Evolutionary conservation across 2,113 vertebrate genomes (phyloP).

Genomic region (Ctenodactylus gundi): DNA sequence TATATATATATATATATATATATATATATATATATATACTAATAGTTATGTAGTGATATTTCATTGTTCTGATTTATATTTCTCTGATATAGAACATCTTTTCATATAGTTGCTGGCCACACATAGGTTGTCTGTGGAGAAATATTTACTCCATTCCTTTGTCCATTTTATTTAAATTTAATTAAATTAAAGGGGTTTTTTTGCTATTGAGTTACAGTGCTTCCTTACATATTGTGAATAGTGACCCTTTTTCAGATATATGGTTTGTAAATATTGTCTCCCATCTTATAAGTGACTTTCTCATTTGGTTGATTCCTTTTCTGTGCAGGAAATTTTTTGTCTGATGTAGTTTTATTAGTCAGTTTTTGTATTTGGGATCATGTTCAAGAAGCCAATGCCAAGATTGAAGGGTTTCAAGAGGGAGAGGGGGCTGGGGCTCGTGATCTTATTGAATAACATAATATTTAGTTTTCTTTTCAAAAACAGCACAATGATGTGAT

Average conservation of each 20-base stretch:
- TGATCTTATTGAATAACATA: neutral
- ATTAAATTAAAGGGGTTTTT: neutral
- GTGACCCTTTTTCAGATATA: too few relatives aligned
- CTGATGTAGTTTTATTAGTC: neutral
- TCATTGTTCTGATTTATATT: neutral
- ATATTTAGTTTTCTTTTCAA: neutral
- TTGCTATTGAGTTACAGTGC: neutral
- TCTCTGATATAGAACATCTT: neutral
- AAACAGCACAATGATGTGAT: neutral
- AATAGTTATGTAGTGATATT: neutral
- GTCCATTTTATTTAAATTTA: neutral
- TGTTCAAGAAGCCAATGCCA: too few relatives aligned
- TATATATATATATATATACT: too few relatives aligned
- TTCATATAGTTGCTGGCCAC: neutral
- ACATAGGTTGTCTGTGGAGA: neutral
- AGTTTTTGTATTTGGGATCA: neutral
- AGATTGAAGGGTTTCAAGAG: neutral
- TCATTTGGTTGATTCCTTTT: too few relatives aligned
- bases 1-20: too few relatives aligned
- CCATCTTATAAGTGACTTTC: too few relatives aligned
- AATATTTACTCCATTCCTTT: neutral
- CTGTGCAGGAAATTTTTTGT: too few relatives aligned
- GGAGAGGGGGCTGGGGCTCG: neutral
- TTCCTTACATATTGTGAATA: too few relatives aligned
- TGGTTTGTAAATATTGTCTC: too few relatives aligned